These are phyloP conservation scores for Micronisus gabar DNA, from an alignment of 2,113 vertebrate species.

Conservation along the genomic window DNA sequence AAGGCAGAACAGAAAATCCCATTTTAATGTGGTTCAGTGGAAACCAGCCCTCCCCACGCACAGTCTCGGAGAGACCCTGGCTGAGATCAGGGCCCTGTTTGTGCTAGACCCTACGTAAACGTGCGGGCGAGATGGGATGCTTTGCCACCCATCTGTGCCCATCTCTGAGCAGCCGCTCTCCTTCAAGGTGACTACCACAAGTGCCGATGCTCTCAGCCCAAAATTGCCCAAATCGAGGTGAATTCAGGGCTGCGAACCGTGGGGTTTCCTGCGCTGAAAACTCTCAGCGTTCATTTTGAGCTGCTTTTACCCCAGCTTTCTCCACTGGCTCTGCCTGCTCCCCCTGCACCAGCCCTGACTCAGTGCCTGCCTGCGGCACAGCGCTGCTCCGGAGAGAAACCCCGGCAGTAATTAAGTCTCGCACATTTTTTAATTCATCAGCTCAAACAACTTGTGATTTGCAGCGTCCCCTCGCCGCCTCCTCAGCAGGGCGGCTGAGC, in stretches of 20 bases:
- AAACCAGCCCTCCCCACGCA: rapidly evolving
- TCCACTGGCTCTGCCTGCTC: background rate
- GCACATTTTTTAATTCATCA: slow-evolving; percentile 6
- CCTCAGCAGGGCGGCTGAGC: background rate
- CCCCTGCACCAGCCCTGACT: background rate
- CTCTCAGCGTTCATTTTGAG: background rate
- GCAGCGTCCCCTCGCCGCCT: rapidly evolving
- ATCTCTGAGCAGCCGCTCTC: rapidly evolving
- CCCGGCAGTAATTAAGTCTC: slow-evolving; percentile 7
- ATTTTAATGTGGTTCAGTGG: rapidly evolving
- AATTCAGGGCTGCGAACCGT: background rate
- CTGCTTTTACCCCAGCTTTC: background rate
- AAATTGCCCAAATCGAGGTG: background rate
- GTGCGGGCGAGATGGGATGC: background rate
- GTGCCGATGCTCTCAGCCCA: rapidly evolving
- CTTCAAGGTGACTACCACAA: background rate
- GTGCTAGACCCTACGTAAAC: background rate
- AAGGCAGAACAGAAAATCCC: background rate
- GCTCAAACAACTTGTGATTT: background rate
- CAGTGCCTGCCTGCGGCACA: background rate
- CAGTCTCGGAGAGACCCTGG: background rate
- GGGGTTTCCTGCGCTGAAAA: background rate
- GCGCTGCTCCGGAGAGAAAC: background rate
- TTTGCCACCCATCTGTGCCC: background rate
- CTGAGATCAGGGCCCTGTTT: background rate